These are phyloP conservation scores for Sarotherodon lohbergeri DNA, from an alignment of 2,113 vertebrate genomes.

Conservation along the genomic window DNA sequence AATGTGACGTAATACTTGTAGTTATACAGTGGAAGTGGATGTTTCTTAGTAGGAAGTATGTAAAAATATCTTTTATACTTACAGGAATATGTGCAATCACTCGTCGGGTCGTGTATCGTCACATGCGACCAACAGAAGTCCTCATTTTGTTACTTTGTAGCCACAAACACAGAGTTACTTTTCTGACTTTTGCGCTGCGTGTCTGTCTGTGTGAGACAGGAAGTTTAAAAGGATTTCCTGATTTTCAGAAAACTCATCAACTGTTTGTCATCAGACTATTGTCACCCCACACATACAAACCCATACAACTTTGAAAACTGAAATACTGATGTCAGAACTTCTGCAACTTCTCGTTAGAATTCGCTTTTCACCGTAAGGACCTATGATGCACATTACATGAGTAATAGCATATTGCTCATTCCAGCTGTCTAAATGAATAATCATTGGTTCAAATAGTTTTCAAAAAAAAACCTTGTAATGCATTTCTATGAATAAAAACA, in stretches of 20 bases:
- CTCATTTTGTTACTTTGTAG: not conserved
- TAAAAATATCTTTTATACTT: not conserved
- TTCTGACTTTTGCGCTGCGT: not conserved
- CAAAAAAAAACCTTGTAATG: not conserved
- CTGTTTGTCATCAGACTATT: not conserved
- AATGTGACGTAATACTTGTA: not conserved
- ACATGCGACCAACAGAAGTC: not conserved
- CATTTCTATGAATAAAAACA: not conserved
- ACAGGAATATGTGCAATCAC: not conserved
- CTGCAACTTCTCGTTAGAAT: not conserved
- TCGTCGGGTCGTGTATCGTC: not conserved
- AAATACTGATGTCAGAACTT: not conserved
- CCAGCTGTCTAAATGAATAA: not conserved
- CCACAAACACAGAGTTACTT: not conserved
- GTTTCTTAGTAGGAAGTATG: not conserved
- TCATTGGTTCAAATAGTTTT: not conserved
- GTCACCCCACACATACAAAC: not conserved
- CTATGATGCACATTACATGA: not conserved
- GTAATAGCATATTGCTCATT: not conserved
- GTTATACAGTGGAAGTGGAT: not conserved
- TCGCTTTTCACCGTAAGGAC: not conserved
- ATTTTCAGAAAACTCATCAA: slow-evolving; percentile 5
- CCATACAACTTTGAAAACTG: not conserved
- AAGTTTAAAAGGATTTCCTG: slow-evolving; percentile 60
- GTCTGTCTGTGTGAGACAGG: slow-evolving; percentile 27